A percentile compares a stretch with the other conserved stretches of the same genome.
Conservation (phyloP, 2,113 vertebrate genomes). For the Guaruba guarouba region DNA sequence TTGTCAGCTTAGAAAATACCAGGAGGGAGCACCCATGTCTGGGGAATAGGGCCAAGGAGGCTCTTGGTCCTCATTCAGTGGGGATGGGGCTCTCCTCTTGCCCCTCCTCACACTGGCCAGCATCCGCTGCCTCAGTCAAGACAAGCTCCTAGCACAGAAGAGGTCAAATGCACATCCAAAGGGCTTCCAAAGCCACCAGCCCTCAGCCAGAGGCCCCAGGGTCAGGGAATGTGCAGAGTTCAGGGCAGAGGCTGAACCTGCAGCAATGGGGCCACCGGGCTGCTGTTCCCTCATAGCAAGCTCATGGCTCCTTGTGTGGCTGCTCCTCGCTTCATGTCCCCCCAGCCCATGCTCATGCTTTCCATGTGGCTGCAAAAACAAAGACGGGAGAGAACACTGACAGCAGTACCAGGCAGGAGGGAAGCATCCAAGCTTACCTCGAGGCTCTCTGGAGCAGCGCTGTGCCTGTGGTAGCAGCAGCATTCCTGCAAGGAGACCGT, state of each 20-base stretch:
- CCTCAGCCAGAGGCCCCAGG: neutral
- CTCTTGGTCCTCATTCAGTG: fast-evolving
- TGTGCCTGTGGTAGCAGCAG: neutral
- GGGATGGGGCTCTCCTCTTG: neutral
- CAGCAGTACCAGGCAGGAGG: neutral
- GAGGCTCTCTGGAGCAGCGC: fast-evolving
- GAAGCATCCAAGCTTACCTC: neutral
- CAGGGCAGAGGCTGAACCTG: neutral
- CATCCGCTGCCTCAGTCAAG: neutral
- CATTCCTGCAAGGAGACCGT: neutral
- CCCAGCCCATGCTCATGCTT: neutral
- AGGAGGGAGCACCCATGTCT: fast-evolving
- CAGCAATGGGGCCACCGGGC: fast-evolving
- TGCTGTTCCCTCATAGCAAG: fast-evolving
- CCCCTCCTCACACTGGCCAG: fast-evolving
- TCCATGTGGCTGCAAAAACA: fast-evolving
- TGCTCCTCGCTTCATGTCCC: fast-evolving
- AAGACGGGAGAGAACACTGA: fast-evolving
- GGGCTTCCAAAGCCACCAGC: neutral
- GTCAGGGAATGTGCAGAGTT: neutral
- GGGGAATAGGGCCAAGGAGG: neutral
- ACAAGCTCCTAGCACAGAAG: neutral
- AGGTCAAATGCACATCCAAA: neutral
- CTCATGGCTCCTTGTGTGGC: fast-evolving
- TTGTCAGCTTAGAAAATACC: neutral